Evolutionary conservation across 2,888 invertebrate species (phyloP).

Genomic region (Bombyx huttoni): DNA sequence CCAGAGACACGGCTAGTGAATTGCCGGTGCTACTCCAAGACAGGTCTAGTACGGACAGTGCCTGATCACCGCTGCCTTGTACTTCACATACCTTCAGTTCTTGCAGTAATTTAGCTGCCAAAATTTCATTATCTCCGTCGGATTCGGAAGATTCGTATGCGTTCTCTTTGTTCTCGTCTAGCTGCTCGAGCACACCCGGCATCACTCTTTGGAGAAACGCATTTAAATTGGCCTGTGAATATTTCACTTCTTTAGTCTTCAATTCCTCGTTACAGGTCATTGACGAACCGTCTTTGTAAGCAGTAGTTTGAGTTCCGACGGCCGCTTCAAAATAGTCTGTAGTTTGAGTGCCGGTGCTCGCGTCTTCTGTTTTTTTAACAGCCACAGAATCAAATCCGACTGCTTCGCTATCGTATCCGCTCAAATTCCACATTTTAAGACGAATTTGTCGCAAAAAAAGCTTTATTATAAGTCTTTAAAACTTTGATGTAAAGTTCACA

Average conservation of each 20-base stretch:
- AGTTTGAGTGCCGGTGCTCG: slow-evolving; percentile 37
- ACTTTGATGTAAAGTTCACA: background rate
- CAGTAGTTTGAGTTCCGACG: slow-evolving; percentile 31
- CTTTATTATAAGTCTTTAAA: too few species aligned
- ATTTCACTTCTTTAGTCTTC: slow-evolving; percentile 32
- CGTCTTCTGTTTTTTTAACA: slow-evolving; percentile 19
- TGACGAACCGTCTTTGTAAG: slow-evolving; percentile 29
- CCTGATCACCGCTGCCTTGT: slow-evolving; percentile 37
- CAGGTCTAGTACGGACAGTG: slow-evolving; percentile 30
- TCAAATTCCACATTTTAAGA: slow-evolving; percentile 40
- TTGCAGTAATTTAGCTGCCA: slow-evolving; percentile 38
- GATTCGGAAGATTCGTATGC: slow-evolving; percentile 44
- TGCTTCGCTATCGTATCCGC: slow-evolving; percentile 51
- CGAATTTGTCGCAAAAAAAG: background rate
- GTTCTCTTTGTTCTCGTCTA: slow-evolving; percentile 37
- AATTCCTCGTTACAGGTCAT: slow-evolving; percentile 30
- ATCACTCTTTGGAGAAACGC: slow-evolving; percentile 50
- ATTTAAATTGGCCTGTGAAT: slow-evolving; percentile 40
- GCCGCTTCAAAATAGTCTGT: slow-evolving; percentile 31
- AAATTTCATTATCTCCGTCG: slow-evolving; percentile 39
- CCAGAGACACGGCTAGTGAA: slow-evolving; percentile 43
- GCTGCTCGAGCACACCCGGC: slow-evolving; percentile 45
- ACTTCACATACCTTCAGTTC: slow-evolving; percentile 31
- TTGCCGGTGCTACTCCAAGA: slow-evolving; percentile 52
- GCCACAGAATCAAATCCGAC: slow-evolving; percentile 45